Percentiles rank a stretch among this genome's conserved stretches.
Conservation (phyloP, 2,113 vertebrate species). For the Rhipidura dahli region DNA sequence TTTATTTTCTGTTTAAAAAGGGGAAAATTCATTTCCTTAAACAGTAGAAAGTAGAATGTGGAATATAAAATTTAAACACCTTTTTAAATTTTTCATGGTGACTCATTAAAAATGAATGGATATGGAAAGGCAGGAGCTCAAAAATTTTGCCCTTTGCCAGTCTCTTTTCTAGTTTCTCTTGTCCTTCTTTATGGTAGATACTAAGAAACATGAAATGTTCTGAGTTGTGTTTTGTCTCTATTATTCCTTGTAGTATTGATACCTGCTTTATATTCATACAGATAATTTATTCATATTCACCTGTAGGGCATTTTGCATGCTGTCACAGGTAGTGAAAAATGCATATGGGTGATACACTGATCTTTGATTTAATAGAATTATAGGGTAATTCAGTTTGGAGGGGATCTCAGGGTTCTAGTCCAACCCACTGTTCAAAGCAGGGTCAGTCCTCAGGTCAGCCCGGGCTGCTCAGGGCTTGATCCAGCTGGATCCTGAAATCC, state of each 20-base stretch:
- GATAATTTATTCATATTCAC: background rate
- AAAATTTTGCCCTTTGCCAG: background rate
- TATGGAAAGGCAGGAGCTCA: background rate
- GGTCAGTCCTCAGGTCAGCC: background rate
- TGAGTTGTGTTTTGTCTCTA: background rate
- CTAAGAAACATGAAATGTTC: background rate
- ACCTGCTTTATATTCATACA: background rate
- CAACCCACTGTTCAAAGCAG: background rate
- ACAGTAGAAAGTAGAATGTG: background rate
- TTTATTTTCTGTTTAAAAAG: constrained; percentile 19
- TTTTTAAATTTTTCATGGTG: background rate
- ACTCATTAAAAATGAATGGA: background rate
- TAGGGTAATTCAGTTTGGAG: background rate
- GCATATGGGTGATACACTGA: background rate
- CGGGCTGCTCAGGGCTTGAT: background rate
- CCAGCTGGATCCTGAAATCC: background rate
- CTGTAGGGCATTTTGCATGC: background rate
- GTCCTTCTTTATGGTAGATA: background rate
- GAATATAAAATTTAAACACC: background rate
- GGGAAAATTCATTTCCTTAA: background rate
- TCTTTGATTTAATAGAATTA: background rate
- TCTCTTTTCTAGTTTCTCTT: background rate
- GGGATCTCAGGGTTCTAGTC: background rate
- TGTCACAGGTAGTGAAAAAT: background rate
- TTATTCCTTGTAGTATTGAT: background rate